Base-by-base conservation (phyloP, 1,140 invertebrate genomes). In the Brachionus calyciflorus region DNA sequence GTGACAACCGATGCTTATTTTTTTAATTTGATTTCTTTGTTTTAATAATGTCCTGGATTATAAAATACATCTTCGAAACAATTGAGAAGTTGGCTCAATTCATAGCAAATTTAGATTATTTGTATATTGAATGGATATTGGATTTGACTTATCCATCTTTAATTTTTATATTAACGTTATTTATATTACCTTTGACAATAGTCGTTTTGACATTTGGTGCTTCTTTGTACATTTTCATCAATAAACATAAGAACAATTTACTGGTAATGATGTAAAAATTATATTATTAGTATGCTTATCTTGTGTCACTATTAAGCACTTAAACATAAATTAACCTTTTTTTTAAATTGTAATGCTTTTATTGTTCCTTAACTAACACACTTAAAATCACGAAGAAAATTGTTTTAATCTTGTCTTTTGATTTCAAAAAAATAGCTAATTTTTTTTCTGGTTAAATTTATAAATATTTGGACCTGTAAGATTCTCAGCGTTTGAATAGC, bases 231-330 rank as follows among this genome's bases (percentile, higher is more conserved):
- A 51, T 73, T 26, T 73, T 73, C 40, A 51, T 73, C 12, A 73
- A 73, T 33, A 73, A 73, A 73, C 69, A 73, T 33, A 73, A 73
- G n/a, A 30, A 73, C 24, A 73, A 51, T 40, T 37, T 73, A 51
- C 9, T 49, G 69, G 69, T 73, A 73, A 73, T 9, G 33, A 5
- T n/a, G n/a, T n/a, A n/a, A n/a, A n/a, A 37, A 48, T 10, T 19
- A 14, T 70, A 26, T 51, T 17, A 30, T 28, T 28, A 55, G 33
- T 28, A 30, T 17, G 55, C 55, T 60, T 33, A 33, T 60, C 28
- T 60, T 33, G 33, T 37, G 26, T 30, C 37, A 17, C 10, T 19
- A 33, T 60, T 9, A 60, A 40, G 3, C 55, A 60, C 55, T 37
- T 9, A 37, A 28, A 28, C 28, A 14, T 12, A 10, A 30, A 14